Evolutionary conservation across 2,888 invertebrate genomes (phyloP).

Genomic region (Vesta saturnalis): DNA sequence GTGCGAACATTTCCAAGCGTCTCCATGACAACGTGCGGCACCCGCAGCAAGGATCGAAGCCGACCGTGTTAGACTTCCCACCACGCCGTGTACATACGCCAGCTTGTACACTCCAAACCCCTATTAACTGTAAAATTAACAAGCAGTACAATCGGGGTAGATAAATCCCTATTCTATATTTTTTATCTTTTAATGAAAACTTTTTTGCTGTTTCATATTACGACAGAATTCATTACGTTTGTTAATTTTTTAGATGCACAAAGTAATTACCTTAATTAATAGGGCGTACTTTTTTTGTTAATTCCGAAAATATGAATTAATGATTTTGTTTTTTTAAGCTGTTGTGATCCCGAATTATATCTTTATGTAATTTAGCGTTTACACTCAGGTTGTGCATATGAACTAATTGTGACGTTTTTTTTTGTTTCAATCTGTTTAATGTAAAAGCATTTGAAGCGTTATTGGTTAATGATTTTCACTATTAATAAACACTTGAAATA

Average conservation of each 20-base stretch:
- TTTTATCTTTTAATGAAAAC: not conserved
- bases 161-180: not conserved
- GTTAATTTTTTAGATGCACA: not conserved
- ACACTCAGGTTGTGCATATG: no score
- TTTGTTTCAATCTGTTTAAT: no score
- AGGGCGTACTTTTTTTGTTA: not conserved
- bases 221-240: not conserved
- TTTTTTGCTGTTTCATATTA: not conserved
- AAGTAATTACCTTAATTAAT: constrained; percentile 2
- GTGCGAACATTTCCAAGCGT: constrained; percentile 46
- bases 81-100: constrained; percentile 63
- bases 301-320: no score
- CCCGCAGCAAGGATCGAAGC: constrained; percentile 62
- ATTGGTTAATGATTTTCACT: no score
- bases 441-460: no score
- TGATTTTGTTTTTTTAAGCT: no score
- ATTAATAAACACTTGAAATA: no score
- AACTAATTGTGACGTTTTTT: no score
- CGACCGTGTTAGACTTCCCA: constrained; percentile 63
- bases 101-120: constrained; percentile 58
- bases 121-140: constrained; percentile 39
- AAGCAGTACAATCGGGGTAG: constrained; percentile 31
- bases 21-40: constrained; percentile 57
- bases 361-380: no score
- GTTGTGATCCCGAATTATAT: no score